Conservation (phyloP, 2,113 vertebrate species). For the Colius striatus region DNA sequence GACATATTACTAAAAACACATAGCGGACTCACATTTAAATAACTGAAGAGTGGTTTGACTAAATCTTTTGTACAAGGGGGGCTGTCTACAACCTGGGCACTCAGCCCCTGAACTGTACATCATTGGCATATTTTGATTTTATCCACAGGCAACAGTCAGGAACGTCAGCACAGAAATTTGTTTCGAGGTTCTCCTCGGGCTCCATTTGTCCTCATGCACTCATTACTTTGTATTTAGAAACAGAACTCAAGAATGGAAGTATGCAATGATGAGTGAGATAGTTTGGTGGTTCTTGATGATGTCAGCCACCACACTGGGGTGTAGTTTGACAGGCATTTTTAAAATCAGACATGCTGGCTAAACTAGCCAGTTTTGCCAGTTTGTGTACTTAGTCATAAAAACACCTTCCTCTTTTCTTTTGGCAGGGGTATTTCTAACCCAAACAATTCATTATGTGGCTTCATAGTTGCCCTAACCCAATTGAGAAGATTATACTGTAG, state of each 20-base stretch:
- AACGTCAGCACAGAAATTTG: not conserved
- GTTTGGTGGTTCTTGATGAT: not conserved
- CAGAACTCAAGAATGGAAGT: not conserved
- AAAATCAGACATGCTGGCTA: not conserved
- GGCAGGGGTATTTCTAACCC: not conserved
- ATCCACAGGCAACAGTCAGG: not conserved
- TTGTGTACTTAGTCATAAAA: not conserved
- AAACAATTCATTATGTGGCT: not conserved
- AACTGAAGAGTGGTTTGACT: not conserved
- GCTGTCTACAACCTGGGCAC: not conserved
- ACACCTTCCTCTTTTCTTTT: not conserved
- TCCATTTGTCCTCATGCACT: not conserved
- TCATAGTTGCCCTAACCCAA: not conserved
- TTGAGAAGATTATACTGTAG: not conserved
- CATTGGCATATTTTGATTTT: not conserved
- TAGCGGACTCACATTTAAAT: not conserved
- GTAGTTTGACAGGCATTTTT: not conserved
- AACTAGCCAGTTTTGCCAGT: conserved; percentile 40
- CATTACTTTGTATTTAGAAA: not conserved
- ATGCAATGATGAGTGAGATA: not conserved
- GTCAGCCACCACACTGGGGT: not conserved
- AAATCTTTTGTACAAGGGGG: not conserved
- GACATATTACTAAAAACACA: not conserved
- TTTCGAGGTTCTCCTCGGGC: not conserved
- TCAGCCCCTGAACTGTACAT: not conserved